phyloP scores from a whole-genome alignment of 2,113 vertebrate genomes.

The Lophochroa leadbeateri region DNA sequence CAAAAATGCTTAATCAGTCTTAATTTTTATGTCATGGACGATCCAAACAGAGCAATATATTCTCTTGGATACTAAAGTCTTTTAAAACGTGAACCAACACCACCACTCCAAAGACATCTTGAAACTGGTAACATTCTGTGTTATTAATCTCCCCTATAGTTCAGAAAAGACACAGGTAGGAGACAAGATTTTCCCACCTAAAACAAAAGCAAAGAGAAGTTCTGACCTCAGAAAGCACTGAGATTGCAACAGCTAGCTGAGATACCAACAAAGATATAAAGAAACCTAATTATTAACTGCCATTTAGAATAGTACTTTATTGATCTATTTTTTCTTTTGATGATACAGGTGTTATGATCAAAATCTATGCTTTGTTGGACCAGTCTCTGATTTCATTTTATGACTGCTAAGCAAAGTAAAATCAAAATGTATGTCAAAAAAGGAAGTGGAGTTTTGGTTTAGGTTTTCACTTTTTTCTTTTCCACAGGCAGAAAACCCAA shows the following conservation, averaged over 20 bases:
- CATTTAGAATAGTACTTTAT: neutral
- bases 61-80: neutral
- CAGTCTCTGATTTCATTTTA: neutral
- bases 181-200: neutral
- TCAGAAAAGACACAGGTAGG: neutral
- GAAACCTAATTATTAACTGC: neutral
- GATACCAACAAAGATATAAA: neutral
- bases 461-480: neutral
- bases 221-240: conserved; percentile 13
- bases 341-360: neutral
- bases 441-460: neutral
- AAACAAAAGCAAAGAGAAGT: neutral
- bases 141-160: neutral
- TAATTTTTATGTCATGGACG: neutral
- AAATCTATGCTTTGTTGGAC: neutral
- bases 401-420: neutral
- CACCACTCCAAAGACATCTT: neutral
- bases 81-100: neutral
- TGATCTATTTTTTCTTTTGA: neutral
- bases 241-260: neutral
- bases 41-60: neutral
- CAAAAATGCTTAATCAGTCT: neutral
- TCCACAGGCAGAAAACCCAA: neutral
- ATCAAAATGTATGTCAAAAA: neutral
- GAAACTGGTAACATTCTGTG: neutral